A percentile compares a stretch with the other conserved stretches of the same genome.
Conservation (phyloP, 2,888 invertebrate genomes). For the Calephelis perditalis region DNA sequence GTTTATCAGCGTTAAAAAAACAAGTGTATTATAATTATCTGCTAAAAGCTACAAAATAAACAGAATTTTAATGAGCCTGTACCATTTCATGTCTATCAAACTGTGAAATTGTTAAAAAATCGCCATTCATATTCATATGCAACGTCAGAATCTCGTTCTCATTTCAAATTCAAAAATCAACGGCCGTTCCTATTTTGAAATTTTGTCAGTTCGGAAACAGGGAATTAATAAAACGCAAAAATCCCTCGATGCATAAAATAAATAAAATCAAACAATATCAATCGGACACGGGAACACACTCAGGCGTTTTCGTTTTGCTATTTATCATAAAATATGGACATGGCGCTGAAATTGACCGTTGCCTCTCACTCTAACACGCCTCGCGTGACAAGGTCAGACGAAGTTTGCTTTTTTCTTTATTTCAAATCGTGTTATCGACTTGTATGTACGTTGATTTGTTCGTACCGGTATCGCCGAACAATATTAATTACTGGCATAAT, state of each 20-base stretch:
- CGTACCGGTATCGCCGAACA: conserved; percentile 54
- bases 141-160: conserved; percentile 38
- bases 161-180: conserved; percentile 18
- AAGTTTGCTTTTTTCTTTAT: conserved; percentile 44
- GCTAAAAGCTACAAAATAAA: conserved; percentile 11
- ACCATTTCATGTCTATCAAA: conserved; percentile 12
- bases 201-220: conserved; percentile 34
- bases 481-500: conserved; percentile 67
- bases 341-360: conserved; percentile 50
- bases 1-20: conserved; percentile 8
- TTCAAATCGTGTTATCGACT: conserved; percentile 56
- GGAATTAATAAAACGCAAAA: conserved; percentile 53
- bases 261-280: conserved; percentile 67
- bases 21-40: conserved; percentile 12
- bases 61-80: conserved; percentile 11
- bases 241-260: conserved; percentile 54
- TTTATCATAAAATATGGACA: conserved; percentile 68
- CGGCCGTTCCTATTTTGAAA: conserved; percentile 15
- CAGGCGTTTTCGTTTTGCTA: conserved; percentile 54
- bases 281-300: conserved; percentile 68
- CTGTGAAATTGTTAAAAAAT: conserved; percentile 12
- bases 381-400: conserved; percentile 38
- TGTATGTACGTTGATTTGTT: conserved; percentile 62
- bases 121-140: conserved; percentile 36
- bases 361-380: conserved; percentile 38